These are phyloP conservation scores for Folsomia manolachei DNA, from an alignment of 2,888 invertebrate species.

Conservation along the genomic window DNA sequence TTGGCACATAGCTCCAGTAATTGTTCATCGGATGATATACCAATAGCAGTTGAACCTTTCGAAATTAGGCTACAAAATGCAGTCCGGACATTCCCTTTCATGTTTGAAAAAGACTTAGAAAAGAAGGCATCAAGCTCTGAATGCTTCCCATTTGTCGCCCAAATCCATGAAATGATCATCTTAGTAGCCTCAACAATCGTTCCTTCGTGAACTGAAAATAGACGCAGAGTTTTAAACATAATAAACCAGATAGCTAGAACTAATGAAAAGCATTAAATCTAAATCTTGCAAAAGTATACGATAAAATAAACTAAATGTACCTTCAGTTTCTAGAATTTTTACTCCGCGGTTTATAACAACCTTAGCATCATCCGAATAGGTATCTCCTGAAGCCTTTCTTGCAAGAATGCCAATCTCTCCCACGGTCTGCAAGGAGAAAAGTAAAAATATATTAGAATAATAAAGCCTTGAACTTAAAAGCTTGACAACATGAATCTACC, in stretches of 20 bases:
- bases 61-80: slow-evolving; percentile 30
- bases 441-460: background rate
- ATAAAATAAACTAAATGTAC: slow-evolving; percentile 50
- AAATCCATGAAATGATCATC: slow-evolving; percentile 77
- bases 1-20: slow-evolving; percentile 23
- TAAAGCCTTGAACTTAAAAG: too few species aligned
- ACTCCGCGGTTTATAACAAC: slow-evolving; percentile 65
- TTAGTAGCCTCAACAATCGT: slow-evolving; percentile 77
- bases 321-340: slow-evolving; percentile 77
- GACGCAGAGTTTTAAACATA: too few species aligned
- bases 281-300: too few species aligned
- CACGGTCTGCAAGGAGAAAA: background rate
- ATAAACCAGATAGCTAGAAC: too few species aligned
- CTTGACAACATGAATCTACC: slow-evolving; percentile 57
- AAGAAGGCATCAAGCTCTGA: slow-evolving; percentile 31
- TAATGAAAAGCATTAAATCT: too few species aligned
- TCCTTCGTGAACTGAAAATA: slow-evolving; percentile 75
- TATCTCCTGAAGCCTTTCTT: background rate
- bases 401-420: background rate
- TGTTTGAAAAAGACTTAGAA: slow-evolving; percentile 37
- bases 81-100: slow-evolving; percentile 34
- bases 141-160: slow-evolving; percentile 63
- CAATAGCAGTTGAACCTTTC: slow-evolving; percentile 16
- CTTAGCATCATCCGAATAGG: background rate
- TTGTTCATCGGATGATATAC: background rate